Base-by-base conservation (phyloP, 2,113 vertebrate genomes). In the Nyctibius bracteatus region DNA sequence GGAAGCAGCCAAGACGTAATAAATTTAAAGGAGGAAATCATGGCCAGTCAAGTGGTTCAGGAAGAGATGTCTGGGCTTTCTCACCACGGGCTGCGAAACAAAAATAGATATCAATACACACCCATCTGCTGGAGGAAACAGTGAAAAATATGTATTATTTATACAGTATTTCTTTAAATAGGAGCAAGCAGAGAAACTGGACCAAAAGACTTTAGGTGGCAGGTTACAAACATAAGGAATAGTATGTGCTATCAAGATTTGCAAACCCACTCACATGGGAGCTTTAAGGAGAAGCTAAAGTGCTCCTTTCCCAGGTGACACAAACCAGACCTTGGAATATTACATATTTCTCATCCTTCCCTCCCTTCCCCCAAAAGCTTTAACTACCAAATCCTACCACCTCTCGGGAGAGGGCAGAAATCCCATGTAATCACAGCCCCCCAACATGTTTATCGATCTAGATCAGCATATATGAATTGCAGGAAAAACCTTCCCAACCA, bases 91-190 rank as follows among this genome's bases (percentile, higher is more conserved):
- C 88, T 94, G 83, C 2, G 23, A 72, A 94, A 81, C 54, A 94
- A 92, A 97, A 96, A 89, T 81, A 96, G 92, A 25, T 87, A 79
- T 67, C 3, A 27, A 90, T 81, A 87, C 95, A 89, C 68, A 87
- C 83, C 91, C 90, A 72, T 89, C 86, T 95, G 57, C 68, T 85
- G 83, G 83, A 91, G 77, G 83, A 94, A 94, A 91, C 52, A 41
- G 65, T 46, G 65, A 86, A 87, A 96, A 94, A 75, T 68, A 57
- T 25, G 65, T 84, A 88, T 86, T 86, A 95, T 86, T 92, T 86
- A 86, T 75, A 31, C 77, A 93, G 47, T 27, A 52, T 55, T 81
- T 83, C 79, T 92, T 95, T 79, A 84, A 89, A 84, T 39, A 94
- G 75, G 61, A 94, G 33, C 63, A 82, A 92, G 77, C 55, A 84